A percentile compares a stretch with the other conserved stretches of the same genome.
phyloP scores from a whole-genome alignment of 2,797 vertebrate species.

The Thamnophis elegans region DNA sequence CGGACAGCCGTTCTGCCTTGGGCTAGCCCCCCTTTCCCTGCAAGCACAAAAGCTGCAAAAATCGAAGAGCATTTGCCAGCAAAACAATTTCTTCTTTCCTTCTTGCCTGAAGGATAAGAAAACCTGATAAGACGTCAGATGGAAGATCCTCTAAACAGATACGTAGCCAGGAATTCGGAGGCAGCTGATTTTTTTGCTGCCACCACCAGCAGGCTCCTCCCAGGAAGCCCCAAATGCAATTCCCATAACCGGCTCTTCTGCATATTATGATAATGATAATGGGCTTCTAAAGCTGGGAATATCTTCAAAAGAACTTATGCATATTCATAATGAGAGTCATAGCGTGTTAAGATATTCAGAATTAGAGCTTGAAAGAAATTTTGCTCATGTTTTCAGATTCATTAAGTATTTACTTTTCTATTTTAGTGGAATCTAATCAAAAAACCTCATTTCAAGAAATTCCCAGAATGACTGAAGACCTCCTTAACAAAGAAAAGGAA shows the following conservation, averaged over 20 bases:
- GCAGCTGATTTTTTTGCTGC: too few relatives aligned
- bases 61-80: too few relatives aligned
- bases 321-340: background rate
- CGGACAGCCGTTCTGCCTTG: too few relatives aligned
- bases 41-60: too few relatives aligned
- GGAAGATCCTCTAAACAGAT: too few relatives aligned
- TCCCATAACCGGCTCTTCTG: background rate
- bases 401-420: conserved; percentile 23
- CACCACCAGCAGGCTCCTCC: too few relatives aligned
- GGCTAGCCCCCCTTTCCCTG: too few relatives aligned
- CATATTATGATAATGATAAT: background rate
- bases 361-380: background rate
- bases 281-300: background rate
- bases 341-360: background rate
- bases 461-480: conserved; percentile 89
- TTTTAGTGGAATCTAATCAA: conserved; percentile 92
- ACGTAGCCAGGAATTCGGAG: too few relatives aligned
- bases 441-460: conserved; percentile 90
- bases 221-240: background rate
- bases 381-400: background rate
- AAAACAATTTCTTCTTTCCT: too few relatives aligned
- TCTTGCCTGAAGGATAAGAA: too few relatives aligned
- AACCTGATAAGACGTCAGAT: too few relatives aligned
- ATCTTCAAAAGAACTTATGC: background rate
- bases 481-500: conserved; percentile 84